Percentiles rank a stretch among this genome's conserved stretches.
phyloP scores from a whole-genome alignment of 2,888 invertebrate species.

The Callyntrura guangdongensis region DNA sequence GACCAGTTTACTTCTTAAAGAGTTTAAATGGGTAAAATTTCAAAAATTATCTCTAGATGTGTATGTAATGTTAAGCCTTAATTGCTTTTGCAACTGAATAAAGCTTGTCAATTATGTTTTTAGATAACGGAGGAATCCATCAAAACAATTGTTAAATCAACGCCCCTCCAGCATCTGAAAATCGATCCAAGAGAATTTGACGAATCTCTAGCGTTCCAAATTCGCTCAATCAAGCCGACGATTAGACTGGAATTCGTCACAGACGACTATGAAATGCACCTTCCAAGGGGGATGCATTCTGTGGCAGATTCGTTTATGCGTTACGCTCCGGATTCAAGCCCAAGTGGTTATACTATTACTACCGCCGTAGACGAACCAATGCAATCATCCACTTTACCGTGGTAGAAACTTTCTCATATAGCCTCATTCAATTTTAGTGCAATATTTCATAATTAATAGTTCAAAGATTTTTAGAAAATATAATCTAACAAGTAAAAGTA shows the following conservation, averaged over 20 bases:
- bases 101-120: conserved; percentile 33
- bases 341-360: too few species aligned
- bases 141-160: conserved; percentile 55
- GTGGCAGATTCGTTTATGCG: conserved; percentile 39
- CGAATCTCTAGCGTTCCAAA: conserved; percentile 68
- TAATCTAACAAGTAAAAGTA: too few species aligned
- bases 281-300: conserved; percentile 60
- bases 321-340: conserved; percentile 27
- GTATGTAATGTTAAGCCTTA: too few species aligned
- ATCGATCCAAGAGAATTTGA: conserved; percentile 77
- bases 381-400: too few species aligned
- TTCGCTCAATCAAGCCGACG: conserved; percentile 62
- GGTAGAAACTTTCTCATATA: too few species aligned
- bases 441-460: too few species aligned
- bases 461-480: too few species aligned
- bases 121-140: conserved; percentile 80
- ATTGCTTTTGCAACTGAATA: too few species aligned
- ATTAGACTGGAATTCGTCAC: conserved; percentile 73
- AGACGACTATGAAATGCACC: conserved; percentile 78
- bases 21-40: conserved; percentile 81
- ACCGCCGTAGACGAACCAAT: too few species aligned
- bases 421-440: too few species aligned
- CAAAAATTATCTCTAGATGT: not conserved
- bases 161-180: conserved; percentile 75
- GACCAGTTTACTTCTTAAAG: conserved; percentile 80